A percentile compares a stretch with the other conserved stretches of the same genome.
These are phyloP conservation scores for Apodemus speciosus DNA, from an alignment of 2,113 vertebrate genomes.

Conservation along the genomic window DNA sequence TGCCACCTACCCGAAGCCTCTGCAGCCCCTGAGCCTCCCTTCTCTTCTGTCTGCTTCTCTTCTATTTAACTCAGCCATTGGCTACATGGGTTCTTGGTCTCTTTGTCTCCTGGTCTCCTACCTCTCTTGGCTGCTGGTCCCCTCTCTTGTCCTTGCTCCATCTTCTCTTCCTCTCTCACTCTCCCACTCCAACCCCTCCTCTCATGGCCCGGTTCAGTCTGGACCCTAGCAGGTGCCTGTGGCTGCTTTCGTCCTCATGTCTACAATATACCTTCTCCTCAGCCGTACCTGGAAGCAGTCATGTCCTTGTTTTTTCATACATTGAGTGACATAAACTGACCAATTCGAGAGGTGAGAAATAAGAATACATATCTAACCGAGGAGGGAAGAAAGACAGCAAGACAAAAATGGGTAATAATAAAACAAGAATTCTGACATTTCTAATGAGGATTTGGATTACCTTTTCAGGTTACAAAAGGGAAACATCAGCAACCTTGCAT, in stretches of 20 bases:
- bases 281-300: not conserved
- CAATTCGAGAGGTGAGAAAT: not conserved
- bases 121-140: not conserved
- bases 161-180: not conserved
- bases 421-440: not conserved
- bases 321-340: not conserved
- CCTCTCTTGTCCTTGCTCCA: not conserved
- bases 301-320: not conserved
- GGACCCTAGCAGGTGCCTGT: not conserved
- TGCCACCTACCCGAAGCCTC: not conserved
- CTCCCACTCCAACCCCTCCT: not conserved
- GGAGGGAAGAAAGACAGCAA: conserved; percentile 1
- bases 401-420: not conserved
- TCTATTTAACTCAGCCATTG: not conserved
- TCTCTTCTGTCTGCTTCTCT: not conserved
- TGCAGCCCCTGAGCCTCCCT: not conserved
- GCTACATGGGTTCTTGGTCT: not conserved
- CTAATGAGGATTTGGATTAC: not conserved
- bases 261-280: not conserved
- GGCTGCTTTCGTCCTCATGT: not conserved
- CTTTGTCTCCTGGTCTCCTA: not conserved
- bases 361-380: not conserved
- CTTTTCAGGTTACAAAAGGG: not conserved
- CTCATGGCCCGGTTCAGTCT: not conserved
- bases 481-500: not conserved